Conservation (phyloP, 2,888 invertebrate genomes). For the Seira ritae region DNA sequence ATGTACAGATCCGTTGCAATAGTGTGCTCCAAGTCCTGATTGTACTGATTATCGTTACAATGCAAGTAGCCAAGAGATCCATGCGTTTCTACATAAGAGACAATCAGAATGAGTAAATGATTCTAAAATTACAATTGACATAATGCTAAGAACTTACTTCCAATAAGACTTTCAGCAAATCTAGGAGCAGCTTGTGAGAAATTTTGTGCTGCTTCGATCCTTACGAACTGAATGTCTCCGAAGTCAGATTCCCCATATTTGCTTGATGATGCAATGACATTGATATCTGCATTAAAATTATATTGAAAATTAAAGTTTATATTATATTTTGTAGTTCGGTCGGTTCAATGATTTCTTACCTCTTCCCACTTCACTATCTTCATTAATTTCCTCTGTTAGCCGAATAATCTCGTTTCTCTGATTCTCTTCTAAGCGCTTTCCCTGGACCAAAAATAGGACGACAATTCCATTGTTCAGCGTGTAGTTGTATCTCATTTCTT, state of each 20-base stretch:
- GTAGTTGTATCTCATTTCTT: constrained; percentile 54
- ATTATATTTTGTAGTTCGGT: too few relatives aligned
- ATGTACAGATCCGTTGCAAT: constrained; percentile 53
- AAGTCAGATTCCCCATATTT: constrained; percentile 62
- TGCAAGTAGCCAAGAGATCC: constrained; percentile 63
- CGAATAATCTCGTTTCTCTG: constrained; percentile 55
- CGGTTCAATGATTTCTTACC: too few relatives aligned
- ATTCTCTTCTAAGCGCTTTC: constrained; percentile 58
- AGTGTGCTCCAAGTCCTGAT: constrained; percentile 65
- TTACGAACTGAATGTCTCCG: constrained; percentile 57
- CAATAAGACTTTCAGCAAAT: constrained; percentile 55
- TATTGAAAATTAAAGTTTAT: too few relatives aligned
- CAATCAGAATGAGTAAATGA: not conserved
- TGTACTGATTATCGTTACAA: constrained; percentile 63
- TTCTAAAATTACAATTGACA: not conserved
- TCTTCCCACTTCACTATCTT: constrained; percentile 37
- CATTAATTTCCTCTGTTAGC: constrained; percentile 40
- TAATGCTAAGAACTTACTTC: constrained; percentile 49
- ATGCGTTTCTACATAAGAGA: constrained; percentile 56
- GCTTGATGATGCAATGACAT: constrained; percentile 65
- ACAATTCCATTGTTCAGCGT: constrained; percentile 55
- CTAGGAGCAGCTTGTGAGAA: constrained; percentile 50
- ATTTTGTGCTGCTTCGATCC: constrained; percentile 45
- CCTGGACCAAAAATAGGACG: constrained; percentile 68
- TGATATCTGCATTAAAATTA: constrained; percentile 68